Evolutionary conservation across 2,797 vertebrate genomes (phyloP), one percentile per base, ranked within the genome.

Genomic region (Hippocampus kuda): DNA sequence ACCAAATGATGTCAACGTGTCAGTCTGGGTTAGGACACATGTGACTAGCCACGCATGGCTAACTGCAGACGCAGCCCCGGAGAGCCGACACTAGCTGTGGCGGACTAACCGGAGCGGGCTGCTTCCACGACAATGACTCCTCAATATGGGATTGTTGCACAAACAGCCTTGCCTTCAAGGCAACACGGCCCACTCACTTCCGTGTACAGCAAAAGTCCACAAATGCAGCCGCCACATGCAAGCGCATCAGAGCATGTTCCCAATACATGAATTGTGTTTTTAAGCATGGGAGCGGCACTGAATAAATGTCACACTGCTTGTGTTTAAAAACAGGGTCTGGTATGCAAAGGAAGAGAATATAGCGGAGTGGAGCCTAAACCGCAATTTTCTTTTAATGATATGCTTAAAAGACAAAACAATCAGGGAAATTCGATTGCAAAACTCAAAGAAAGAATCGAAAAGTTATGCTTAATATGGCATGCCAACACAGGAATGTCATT

Each of bases 1-100:
- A 75, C 80, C 80, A 87, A 88, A 86, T 87, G 66, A 86, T 85
- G 84, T 87, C 83, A 86, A 76, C 68, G 79, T 88, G 88, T 89
- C 85, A 83, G 82, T 81, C 78, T 81, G 74, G 79, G 77, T 89
- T 88, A 85, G 79, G 67, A 48, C 76, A 76, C 75, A 73, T 84
- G 76, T 82, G 84, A 86, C 73, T 71, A 75, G 76, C 71, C 85
- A 82, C 61, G 83, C 87, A 76, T 85, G 81, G 73, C 69, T 85
- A 83, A 85, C 80, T 75, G 73, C 78, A 87, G 78, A 85, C 79
- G 83, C 79, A 65, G 78, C 77, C 80, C 48, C 70, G 12, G 77
- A 81, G 75, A 75, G 65, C 12, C 49, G 12, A 73, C 62, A 63
- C 54, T 70, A 62, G 67, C 78, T 65, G 66, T 67, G 72, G 70